These are phyloP conservation scores for Ammospiza caudacuta DNA, from an alignment of 2,113 vertebrate species.

Conservation along the genomic window DNA sequence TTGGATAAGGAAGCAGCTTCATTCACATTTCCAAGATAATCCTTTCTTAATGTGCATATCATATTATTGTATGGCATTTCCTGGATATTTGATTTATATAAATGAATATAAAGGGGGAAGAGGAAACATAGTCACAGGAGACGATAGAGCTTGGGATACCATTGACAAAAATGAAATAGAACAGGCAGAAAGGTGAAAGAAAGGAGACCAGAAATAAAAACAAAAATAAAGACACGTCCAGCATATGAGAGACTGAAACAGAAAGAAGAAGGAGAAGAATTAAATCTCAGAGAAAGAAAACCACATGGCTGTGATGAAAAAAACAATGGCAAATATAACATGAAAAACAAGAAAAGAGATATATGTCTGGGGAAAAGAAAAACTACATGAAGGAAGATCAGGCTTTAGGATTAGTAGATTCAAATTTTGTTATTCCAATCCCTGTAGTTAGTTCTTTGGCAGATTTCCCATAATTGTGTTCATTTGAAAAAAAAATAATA, in stretches of 20 bases:
- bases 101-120: neutral
- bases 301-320: neutral
- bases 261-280: neutral
- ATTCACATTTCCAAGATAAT: neutral
- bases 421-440: neutral
- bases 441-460: neutral
- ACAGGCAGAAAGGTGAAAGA: neutral
- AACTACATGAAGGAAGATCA: neutral
- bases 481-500: neutral
- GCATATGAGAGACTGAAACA: neutral
- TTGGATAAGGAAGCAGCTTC: neutral
- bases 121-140: neutral
- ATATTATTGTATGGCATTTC: neutral
- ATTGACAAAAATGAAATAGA: neutral
- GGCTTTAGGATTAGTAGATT: neutral
- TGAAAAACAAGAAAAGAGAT: neutral
- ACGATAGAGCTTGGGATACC: neutral
- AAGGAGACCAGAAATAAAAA: neutral
- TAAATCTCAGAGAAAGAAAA: neutral
- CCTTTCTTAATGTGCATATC: neutral
- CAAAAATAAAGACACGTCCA: neutral
- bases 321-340: neutral
- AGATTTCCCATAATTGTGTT: neutral
- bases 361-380: neutral
- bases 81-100: neutral